phyloP scores from a whole-genome alignment of 2,888 invertebrate genomes.

The Julus scandinavius region DNA sequence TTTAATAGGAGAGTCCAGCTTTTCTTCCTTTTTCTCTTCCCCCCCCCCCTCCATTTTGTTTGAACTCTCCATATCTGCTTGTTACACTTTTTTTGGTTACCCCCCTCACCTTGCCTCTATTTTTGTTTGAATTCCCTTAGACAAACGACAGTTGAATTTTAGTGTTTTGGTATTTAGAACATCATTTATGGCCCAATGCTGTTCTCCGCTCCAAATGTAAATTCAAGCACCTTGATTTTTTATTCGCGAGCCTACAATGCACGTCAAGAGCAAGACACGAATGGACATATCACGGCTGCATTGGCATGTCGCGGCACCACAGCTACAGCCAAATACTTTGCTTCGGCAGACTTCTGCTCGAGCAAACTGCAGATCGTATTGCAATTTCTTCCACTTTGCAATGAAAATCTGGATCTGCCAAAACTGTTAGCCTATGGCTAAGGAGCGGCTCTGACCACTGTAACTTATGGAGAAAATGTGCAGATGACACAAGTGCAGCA shows the following conservation, averaged over 20 bases:
- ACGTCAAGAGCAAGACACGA: slow-evolving; percentile 45
- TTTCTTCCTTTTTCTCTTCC: neutral
- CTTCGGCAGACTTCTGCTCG: neutral
- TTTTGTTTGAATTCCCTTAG: slow-evolving; percentile 3
- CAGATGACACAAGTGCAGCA: neutral
- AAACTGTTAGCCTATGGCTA: slow-evolving; percentile 1
- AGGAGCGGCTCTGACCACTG: slow-evolving; percentile 15
- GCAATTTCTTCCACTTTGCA: slow-evolving; percentile 38
- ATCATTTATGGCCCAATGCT: slow-evolving; percentile 24
- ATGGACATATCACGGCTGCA: slow-evolving; percentile 49
- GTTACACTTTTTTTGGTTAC: slow-evolving; percentile 1
- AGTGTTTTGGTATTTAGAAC: slow-evolving; percentile 34
- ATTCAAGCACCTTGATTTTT: slow-evolving; percentile 41
- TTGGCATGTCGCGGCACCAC: slow-evolving; percentile 14
- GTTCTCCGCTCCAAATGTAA: slow-evolving; percentile 15
- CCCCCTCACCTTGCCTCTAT: neutral
- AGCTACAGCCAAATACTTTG: slow-evolving; percentile 39
- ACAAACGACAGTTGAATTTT: neutral
- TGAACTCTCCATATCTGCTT: neutral
- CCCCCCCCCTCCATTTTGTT: neutral
- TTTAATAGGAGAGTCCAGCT: slow-evolving; percentile 46
- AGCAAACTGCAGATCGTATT: neutral
- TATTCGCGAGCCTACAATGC: slow-evolving; percentile 29
- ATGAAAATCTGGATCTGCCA: slow-evolving; percentile 18
- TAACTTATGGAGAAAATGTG: neutral